Conservation (phyloP, 2,113 vertebrate species). For the Amia ocellicauda region DNA sequence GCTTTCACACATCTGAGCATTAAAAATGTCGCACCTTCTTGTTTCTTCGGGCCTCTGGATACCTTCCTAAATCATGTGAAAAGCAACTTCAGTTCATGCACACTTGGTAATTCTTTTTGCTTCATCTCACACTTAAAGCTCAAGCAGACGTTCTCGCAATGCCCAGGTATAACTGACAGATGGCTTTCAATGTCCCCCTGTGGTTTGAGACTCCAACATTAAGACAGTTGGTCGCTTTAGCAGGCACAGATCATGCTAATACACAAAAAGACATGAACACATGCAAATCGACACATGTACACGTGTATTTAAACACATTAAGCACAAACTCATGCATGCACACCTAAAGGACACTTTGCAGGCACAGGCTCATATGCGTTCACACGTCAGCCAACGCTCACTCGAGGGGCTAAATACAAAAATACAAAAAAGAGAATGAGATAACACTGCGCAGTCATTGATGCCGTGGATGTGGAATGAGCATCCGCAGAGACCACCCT, state of each 20-base stretch:
- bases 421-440: not conserved
- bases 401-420: too few relatives aligned
- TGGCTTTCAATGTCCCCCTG: constrained; percentile 3
- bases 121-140: constrained; percentile 1
- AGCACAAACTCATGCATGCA: too few relatives aligned
- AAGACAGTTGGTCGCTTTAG: constrained; percentile 5
- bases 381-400: too few relatives aligned
- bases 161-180: constrained; percentile 22
- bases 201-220: constrained; percentile 13
- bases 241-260: not conserved
- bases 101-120: constrained; percentile 4
- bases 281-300: not conserved
- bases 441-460: not conserved
- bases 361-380: not conserved
- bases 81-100: not conserved
- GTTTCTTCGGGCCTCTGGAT: not conserved
- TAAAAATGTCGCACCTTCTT: not conserved
- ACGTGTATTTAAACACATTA: too few relatives aligned
- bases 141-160: constrained; percentile 5
- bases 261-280: not conserved
- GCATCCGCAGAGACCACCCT: too few relatives aligned
- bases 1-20: not conserved
- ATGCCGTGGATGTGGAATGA: not conserved
- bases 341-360: too few relatives aligned
- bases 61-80: not conserved